phyloP scores from a whole-genome alignment of 2,888 invertebrate species.

The Antitype chi region DNA sequence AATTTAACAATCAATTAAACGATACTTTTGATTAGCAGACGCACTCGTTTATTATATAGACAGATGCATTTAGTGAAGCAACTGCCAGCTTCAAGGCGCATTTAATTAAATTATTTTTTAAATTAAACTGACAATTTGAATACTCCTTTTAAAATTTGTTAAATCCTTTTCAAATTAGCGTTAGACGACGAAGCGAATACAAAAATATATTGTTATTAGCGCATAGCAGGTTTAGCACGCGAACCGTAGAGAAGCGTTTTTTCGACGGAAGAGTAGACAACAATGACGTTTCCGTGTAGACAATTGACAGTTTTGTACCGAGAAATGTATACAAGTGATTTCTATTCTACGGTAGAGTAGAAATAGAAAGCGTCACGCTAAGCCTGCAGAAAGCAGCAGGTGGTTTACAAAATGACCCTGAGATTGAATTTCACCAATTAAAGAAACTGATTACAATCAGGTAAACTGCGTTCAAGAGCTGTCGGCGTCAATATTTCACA shows the following conservation, averaged over 20 bases:
- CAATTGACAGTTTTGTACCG: too few species aligned
- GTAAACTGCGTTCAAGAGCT: neutral
- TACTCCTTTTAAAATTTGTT: too few species aligned
- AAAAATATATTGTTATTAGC: neutral
- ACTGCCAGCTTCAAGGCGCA: neutral
- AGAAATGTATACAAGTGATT: too few species aligned
- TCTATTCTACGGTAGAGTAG: too few species aligned
- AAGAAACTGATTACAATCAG: neutral
- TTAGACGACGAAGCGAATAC: neutral
- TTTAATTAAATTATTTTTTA: neutral
- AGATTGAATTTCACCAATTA: too few species aligned
- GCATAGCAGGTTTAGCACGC: too few species aligned
- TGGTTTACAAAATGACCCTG: neutral
- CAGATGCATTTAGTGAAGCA: neutral
- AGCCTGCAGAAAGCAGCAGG: neutral
- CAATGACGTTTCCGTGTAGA: too few species aligned
- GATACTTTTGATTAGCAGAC: neutral
- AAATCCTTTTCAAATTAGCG: neutral
- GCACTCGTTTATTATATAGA: neutral
- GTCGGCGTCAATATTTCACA: neutral
- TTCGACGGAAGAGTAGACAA: too few species aligned
- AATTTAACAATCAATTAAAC: conserved; percentile 41
- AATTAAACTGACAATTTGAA: too few species aligned
- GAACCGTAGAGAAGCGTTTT: too few species aligned
- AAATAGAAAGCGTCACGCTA: too few species aligned